Evolutionary conservation across 2,797 vertebrate genomes (phyloP).

Genomic region (Odontamblyopus rebecca): DNA sequence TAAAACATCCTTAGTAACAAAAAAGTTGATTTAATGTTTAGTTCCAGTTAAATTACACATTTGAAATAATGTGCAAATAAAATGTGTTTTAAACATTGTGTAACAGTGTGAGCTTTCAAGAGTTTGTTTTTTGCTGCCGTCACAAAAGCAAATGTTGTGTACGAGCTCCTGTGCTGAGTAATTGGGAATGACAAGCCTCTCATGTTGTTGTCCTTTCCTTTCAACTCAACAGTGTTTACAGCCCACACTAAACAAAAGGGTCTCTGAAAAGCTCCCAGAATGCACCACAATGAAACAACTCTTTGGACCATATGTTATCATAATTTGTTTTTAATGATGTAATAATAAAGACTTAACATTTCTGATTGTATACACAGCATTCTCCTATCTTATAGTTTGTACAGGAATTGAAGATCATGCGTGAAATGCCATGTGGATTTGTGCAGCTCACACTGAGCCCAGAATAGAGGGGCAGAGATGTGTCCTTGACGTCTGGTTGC

Average conservation of each 20-base stretch:
- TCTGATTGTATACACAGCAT: neutral
- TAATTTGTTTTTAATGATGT: neutral
- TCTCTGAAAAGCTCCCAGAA: conserved; percentile 35
- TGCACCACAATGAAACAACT: conserved; percentile 14
- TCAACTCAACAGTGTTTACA: conserved; percentile 38
- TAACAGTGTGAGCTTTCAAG: conserved; percentile 24
- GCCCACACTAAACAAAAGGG: conserved; percentile 42
- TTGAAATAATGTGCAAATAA: neutral
- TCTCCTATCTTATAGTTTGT: neutral
- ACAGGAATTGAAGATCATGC: neutral
- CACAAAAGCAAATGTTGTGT: conserved; percentile 49
- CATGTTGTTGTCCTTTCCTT: conserved; percentile 45
- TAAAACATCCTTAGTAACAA: too few species aligned
- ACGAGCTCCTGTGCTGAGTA: conserved; percentile 51
- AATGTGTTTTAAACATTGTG: conserved; percentile 17
- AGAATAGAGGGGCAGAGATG: conserved; percentile 46
- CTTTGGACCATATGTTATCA: neutral
- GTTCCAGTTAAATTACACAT: too few species aligned
- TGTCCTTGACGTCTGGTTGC: conserved; percentile 40
- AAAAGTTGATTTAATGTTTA: too few species aligned
- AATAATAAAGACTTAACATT: neutral
- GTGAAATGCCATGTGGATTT: conserved; percentile 10
- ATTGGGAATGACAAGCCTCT: conserved; percentile 59
- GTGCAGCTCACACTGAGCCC: conserved; percentile 18
- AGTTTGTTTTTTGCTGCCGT: conserved; percentile 22